These are phyloP conservation scores for Pachyramphus minor DNA, from an alignment of 2,113 vertebrate genomes.

Conservation along the genomic window DNA sequence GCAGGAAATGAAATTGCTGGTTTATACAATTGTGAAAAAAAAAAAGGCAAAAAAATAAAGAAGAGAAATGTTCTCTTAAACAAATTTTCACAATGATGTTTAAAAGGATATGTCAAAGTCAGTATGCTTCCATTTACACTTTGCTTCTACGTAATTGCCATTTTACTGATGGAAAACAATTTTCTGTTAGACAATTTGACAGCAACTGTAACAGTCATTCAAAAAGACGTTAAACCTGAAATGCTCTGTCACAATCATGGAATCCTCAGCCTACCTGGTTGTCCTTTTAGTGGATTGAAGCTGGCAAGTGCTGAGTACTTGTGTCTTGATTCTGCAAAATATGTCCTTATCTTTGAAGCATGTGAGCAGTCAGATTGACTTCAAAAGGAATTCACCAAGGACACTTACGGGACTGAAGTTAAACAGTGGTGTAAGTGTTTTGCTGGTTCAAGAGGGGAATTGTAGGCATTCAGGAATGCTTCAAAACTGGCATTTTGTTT, in stretches of 20 bases:
- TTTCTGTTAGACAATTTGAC: neutral
- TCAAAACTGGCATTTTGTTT: neutral
- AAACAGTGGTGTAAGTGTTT: slow-evolving; percentile 14
- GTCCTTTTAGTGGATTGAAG: neutral
- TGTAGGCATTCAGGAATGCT: neutral
- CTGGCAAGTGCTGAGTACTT: neutral
- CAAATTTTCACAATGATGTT: neutral
- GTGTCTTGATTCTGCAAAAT: neutral
- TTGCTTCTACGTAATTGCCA: neutral
- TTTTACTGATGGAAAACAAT: slow-evolving; percentile 16
- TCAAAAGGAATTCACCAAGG: slow-evolving; percentile 1
- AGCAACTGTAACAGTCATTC: neutral
- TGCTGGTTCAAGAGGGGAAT: neutral
- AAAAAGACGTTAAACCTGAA: neutral
- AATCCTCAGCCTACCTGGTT: neutral
- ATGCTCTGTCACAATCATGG: neutral
- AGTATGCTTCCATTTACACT: neutral
- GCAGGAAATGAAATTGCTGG: neutral
- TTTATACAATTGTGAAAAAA: neutral
- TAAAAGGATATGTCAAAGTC: slow-evolving; percentile 1
- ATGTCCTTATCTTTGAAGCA: slow-evolving; percentile 12
- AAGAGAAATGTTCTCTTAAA: neutral
- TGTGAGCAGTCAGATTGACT: neutral
- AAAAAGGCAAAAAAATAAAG: neutral
- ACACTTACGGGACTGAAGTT: neutral